These are phyloP conservation scores for Paralichthys olivaceus DNA, from an alignment of 2,113 vertebrate species.

Conservation along the genomic window DNA sequence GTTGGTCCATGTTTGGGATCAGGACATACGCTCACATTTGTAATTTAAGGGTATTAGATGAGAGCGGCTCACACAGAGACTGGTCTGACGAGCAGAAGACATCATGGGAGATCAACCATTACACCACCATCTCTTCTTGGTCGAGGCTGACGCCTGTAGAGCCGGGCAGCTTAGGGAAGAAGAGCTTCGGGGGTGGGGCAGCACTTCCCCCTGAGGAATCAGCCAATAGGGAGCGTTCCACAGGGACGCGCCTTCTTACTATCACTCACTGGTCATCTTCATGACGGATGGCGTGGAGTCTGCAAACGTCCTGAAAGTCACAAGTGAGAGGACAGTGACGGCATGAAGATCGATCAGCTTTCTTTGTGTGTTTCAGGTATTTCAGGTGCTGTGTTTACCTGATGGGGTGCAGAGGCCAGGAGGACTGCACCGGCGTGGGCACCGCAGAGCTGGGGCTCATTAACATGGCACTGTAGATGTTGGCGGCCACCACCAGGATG, in stretches of 20 bases:
- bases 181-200: slow-evolving; percentile 14
- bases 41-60: slow-evolving; percentile 19
- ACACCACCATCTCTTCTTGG: slow-evolving; percentile 8
- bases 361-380: background rate
- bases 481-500: slow-evolving; percentile 96
- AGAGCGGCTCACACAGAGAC: slow-evolving; percentile 20
- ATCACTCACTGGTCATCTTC: slow-evolving; percentile 68
- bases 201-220: slow-evolving; percentile 24
- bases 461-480: slow-evolving; percentile 98
- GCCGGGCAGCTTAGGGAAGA: slow-evolving; percentile 4
- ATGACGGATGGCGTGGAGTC: slow-evolving; percentile 67
- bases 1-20: slow-evolving; percentile 37
- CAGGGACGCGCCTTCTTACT: background rate
- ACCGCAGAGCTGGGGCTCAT: slow-evolving; percentile 91
- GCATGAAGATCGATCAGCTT: no score
- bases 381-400: slow-evolving; percentile 77
- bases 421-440: slow-evolving; percentile 88
- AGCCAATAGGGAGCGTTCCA: slow-evolving; percentile 29
- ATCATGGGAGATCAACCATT: slow-evolving; percentile 23
- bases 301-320: slow-evolving; percentile 45
- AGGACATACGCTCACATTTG: background rate
- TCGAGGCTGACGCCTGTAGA: slow-evolving; percentile 14
- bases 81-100: slow-evolving; percentile 8
- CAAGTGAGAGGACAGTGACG: background rate
- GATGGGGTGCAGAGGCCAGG: slow-evolving; percentile 84